These are phyloP conservation scores for Euplexia lucipara DNA, from an alignment of 2,888 invertebrate species.

Conservation along the genomic window DNA sequence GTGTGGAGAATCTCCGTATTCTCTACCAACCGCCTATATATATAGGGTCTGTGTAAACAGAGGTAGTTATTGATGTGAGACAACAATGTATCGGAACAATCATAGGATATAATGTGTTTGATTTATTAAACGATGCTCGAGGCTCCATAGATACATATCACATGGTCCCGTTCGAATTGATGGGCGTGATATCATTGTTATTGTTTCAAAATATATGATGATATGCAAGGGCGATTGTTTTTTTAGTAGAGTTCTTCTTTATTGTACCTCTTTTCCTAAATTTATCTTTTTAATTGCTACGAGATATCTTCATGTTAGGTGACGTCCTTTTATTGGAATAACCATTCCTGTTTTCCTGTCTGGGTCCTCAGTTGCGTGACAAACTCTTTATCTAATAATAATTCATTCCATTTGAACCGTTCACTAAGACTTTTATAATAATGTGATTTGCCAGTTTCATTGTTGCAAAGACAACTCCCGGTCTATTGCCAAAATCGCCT, in stretches of 20 bases:
- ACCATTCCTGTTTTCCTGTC: not conserved
- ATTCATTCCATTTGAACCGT: not conserved
- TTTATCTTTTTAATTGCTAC: not conserved
- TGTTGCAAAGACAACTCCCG: not conserved
- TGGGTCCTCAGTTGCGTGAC: not conserved
- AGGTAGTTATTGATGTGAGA: slow-evolving; percentile 82
- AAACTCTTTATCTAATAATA: no score
- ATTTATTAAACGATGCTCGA: slow-evolving; percentile 84
- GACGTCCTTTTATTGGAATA: not conserved
- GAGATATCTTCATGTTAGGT: not conserved
- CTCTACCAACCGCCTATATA: slow-evolving; percentile 73
- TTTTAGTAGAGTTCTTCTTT: not conserved
- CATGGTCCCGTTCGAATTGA: slow-evolving; percentile 67
- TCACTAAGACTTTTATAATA: not conserved
- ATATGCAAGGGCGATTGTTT: slow-evolving; percentile 49
- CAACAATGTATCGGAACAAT: slow-evolving; percentile 87
- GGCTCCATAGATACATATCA: slow-evolving; percentile 69
- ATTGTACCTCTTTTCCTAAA: not conserved
- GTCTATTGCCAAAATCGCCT: no score
- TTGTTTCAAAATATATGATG: slow-evolving; percentile 66
- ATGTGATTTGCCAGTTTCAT: not conserved
- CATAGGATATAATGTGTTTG: slow-evolving; percentile 85
- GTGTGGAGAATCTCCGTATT: slow-evolving; percentile 5
- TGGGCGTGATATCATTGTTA: slow-evolving; percentile 74
- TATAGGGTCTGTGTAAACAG: slow-evolving; percentile 82